Evolutionary conservation across 2,113 vertebrate genomes (phyloP).

Genomic region (Trematomus loennbergii): DNA sequence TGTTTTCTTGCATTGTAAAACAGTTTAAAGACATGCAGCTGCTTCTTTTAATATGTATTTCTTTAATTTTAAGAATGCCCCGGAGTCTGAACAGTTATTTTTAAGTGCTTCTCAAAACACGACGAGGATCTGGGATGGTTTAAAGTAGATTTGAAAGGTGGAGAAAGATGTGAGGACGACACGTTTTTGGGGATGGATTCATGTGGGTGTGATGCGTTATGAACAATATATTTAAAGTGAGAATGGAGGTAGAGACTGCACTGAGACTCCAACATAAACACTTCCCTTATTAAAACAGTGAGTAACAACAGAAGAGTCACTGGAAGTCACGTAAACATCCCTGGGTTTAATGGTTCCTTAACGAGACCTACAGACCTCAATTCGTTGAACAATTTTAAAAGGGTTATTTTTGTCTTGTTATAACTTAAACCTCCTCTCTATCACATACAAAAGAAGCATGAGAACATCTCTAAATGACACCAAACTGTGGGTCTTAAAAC

Average conservation of each 20-base stretch:
- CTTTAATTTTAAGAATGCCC: background rate
- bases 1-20: background rate
- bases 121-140: background rate
- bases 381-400: background rate
- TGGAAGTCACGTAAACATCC: background rate
- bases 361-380: background rate
- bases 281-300: conserved; percentile 31
- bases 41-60: background rate
- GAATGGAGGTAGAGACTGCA: background rate
- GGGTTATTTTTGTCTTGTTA: background rate
- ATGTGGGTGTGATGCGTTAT: too few relatives aligned
- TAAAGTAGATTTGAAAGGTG: background rate
- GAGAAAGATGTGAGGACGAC: background rate
- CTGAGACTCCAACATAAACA: conserved; percentile 14
- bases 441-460: too few relatives aligned
- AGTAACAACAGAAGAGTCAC: conserved; percentile 9
- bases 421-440: background rate
- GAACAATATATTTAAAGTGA: too few relatives aligned
- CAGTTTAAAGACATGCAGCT: background rate
- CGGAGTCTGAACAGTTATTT: background rate
- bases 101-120: conserved; percentile 6
- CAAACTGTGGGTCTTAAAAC: too few relatives aligned
- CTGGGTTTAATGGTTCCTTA: background rate
- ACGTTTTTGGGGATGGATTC: background rate
- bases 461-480: too few relatives aligned